A percentile compares a stretch with the other conserved stretches of the same genome.
phyloP scores from a whole-genome alignment of 2,797 vertebrate genomes.

The Odontamblyopus lacepedii region DNA sequence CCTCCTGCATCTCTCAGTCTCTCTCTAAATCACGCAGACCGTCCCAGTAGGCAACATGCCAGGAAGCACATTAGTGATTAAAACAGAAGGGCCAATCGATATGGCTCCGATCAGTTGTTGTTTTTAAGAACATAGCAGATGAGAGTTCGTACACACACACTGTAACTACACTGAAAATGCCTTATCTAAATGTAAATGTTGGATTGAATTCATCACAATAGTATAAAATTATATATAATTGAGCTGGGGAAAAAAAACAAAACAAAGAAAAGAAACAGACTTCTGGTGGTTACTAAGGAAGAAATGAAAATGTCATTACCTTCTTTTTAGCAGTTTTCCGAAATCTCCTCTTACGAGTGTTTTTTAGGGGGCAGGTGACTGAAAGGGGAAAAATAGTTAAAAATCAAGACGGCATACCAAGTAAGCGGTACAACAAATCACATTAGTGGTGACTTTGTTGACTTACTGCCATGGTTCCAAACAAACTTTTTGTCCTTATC shows the following conservation, averaged over 20 bases:
- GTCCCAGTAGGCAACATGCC: slow-evolving; percentile 64
- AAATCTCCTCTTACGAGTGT: slow-evolving; percentile 92
- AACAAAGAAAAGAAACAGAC: slow-evolving; percentile 30
- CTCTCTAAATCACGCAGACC: slow-evolving; percentile 13
- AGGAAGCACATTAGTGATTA: slow-evolving; percentile 78
- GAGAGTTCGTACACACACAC: too few relatives aligned
- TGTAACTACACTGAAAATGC: too few relatives aligned
- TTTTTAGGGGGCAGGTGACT: slow-evolving; percentile 94
- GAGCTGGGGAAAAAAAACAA: slow-evolving; percentile 16
- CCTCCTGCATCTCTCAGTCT: background rate
- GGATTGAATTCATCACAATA: too few relatives aligned
- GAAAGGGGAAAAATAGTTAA: slow-evolving; percentile 63
- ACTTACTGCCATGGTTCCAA: slow-evolving; percentile 96
- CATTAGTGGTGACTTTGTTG: slow-evolving; percentile 8
- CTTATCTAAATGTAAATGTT: too few relatives aligned
- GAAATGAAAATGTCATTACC: slow-evolving; percentile 69
- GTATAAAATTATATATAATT: slow-evolving; percentile 53
- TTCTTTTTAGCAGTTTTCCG: slow-evolving; percentile 92
- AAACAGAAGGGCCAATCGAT: slow-evolving; percentile 73
- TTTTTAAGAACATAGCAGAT: slow-evolving; percentile 45
- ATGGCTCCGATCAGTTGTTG: slow-evolving; percentile 68
- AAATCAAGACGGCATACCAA: slow-evolving; percentile 33
- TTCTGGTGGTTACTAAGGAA: slow-evolving; percentile 17
- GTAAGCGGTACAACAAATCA: slow-evolving; percentile 10
- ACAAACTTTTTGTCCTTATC: slow-evolving; percentile 97